These are phyloP conservation scores for Drosophila seclusa DNA, from an alignment of 2,888 invertebrate species.

Conservation along the genomic window DNA sequence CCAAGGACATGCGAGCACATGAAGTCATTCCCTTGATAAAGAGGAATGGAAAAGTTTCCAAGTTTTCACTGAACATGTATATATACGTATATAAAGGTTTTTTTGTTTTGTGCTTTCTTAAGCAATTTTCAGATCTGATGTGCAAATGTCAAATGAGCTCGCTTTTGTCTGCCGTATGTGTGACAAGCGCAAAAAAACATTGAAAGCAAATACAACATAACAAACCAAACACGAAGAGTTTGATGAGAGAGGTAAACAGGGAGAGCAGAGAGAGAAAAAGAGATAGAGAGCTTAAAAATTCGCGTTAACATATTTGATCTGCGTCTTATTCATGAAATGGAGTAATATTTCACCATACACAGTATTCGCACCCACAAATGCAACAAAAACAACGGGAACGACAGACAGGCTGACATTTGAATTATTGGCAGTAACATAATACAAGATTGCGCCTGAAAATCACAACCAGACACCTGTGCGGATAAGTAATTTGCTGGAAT, in stretches of 20 bases:
- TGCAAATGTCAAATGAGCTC: slow-evolving; percentile 45
- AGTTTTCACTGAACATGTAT: neutral
- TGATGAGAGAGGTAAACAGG: neutral
- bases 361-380: slow-evolving; percentile 12
- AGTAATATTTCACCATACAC: slow-evolving; percentile 17
- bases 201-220: slow-evolving; percentile 20
- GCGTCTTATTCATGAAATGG: slow-evolving; percentile 26
- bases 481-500: slow-evolving; percentile 52
- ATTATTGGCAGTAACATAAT: slow-evolving; percentile 53
- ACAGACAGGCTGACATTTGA: slow-evolving; percentile 55
- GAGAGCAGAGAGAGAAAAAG: neutral
- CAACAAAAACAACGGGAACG: neutral
- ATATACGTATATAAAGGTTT: neutral
- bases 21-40: slow-evolving; percentile 2
- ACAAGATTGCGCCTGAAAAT: slow-evolving; percentile 34
- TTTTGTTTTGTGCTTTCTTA: slow-evolving; percentile 12
- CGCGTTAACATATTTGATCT: slow-evolving; percentile 13
- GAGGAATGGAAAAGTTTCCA: slow-evolving; percentile 1
- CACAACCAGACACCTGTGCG: slow-evolving; percentile 49
- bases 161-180: slow-evolving; percentile 47
- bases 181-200: slow-evolving; percentile 50
- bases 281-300: slow-evolving; percentile 27
- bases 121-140: slow-evolving; percentile 34
- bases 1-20: slow-evolving; percentile 8
- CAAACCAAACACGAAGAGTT: neutral